Evolutionary conservation across 2,113 vertebrate genomes (phyloP), one percentile per base, ranked within the genome.

Genomic region (Phrynosoma platyrhinos): DNA sequence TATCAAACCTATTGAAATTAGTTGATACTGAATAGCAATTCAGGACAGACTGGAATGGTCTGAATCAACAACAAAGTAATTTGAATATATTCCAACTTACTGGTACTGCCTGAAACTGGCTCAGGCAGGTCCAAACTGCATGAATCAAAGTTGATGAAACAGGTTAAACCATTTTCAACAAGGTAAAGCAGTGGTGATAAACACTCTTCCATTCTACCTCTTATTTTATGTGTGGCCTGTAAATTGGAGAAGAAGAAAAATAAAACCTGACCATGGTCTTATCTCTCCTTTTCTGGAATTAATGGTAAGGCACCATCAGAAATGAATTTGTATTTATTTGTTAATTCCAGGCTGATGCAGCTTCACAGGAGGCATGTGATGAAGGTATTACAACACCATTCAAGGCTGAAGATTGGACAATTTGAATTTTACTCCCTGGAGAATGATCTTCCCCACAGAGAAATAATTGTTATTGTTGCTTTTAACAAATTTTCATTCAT

Each of bases 1-100:
- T 64, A 36, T 64, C 79, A 82, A 53, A 82, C 40, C 32, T 76
- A 27, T 76, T 77, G 80, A 83, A 88, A 76, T 30, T 83, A 42
- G n/a, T 40, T 53, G 42, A 40, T 83, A 69, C 72, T 78, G 7
- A 74, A 30, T 62, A 69, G 47, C 21, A 20, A 36, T 87, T 86
- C 42, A 80, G 47, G 47, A 55, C n/a, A 80, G 47, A 14, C 72
- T 55, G 42, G 42, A 88, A 66, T 25, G 30, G 81, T 66, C 8
- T 82, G 62, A 68, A 76, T 8, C 25, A 53, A 66, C 30, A 53
- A 4, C 5, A 40, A 47, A 83, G n/a, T 72, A 32, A 83, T 75
- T 66, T 77, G 68, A 18, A 74, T 62, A 62, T 47, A 78, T 87
- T 87, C 32, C n/a, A 71, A 16, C 7, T 53, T 79, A 36, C 30